Conservation (phyloP, 2,113 vertebrate genomes). For the Rhodinocichla rosea region DNA sequence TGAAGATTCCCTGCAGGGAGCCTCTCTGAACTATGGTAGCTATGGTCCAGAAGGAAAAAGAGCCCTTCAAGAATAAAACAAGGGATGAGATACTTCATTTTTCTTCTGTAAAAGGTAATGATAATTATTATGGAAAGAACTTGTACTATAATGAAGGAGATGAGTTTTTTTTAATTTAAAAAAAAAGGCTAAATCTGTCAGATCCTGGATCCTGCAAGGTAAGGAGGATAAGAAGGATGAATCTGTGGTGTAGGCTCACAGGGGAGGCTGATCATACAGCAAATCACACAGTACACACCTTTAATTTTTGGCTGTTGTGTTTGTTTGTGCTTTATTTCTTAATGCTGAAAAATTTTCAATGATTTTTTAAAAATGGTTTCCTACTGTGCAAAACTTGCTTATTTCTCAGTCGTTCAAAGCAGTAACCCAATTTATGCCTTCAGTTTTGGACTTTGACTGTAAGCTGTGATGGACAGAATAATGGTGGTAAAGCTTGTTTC, state of each 20-base stretch:
- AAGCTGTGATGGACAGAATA: neutral
- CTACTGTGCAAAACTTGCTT: neutral
- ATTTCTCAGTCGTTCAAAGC: neutral
- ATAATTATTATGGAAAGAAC: neutral
- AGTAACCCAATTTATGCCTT: neutral
- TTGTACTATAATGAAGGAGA: neutral
- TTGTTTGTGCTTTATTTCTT: neutral
- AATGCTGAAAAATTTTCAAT: neutral
- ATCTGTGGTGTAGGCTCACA: neutral
- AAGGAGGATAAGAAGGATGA: neutral
- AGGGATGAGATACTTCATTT: neutral
- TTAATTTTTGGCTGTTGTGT: neutral
- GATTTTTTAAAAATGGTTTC: neutral
- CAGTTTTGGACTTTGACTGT: neutral
- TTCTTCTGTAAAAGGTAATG: neutral
- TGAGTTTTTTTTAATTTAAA: neutral
- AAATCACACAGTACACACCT: neutral
- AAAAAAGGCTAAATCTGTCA: neutral
- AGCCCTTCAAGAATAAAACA: neutral
- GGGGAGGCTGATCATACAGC: neutral
- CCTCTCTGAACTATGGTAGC: neutral
- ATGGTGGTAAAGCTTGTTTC: neutral
- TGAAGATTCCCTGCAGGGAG: neutral
- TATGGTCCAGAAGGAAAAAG: neutral
- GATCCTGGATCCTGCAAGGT: neutral